A percentile compares a stretch with the other conserved stretches of the same genome.
Evolutionary conservation across 2,797 vertebrate species (phyloP).

Genomic region (Chaunax sp.): DNA sequence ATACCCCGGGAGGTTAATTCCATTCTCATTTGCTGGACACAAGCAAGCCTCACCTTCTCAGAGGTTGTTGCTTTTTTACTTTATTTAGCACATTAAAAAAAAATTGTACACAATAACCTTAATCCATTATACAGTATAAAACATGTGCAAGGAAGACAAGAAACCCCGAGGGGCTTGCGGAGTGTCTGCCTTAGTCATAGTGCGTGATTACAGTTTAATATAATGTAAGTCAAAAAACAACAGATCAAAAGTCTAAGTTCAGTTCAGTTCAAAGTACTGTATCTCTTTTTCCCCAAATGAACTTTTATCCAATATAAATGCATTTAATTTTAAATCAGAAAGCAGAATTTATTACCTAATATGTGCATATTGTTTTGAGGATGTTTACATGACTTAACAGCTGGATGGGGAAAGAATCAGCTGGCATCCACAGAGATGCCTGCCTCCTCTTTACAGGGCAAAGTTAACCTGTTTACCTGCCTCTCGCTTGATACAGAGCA

Average conservation of each 20-base stretch:
- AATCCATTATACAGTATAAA: too few species aligned
- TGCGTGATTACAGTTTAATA: too few species aligned
- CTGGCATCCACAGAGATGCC: neutral
- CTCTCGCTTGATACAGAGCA: conserved; percentile 5
- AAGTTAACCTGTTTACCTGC: conserved; percentile 2
- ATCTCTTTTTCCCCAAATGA: too few species aligned
- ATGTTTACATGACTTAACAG: neutral
- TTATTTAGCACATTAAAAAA: too few species aligned
- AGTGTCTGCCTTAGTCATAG: too few species aligned
- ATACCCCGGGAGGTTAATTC: neutral
- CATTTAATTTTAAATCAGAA: neutral
- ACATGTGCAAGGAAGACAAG: too few species aligned
- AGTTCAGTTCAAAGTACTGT: too few species aligned
- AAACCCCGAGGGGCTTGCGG: too few species aligned
- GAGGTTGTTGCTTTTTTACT: too few species aligned
- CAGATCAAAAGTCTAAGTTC: too few species aligned
- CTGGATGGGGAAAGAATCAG: neutral
- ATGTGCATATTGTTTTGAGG: neutral
- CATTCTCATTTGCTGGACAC: neutral
- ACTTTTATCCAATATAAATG: neutral
- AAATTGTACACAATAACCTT: too few species aligned
- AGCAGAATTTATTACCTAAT: neutral
- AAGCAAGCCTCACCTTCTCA: neutral
- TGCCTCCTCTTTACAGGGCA: neutral
- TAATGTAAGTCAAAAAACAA: too few species aligned